Conservation (phyloP, 2,797 vertebrate genomes). For the Pangasius macronema region DNA sequence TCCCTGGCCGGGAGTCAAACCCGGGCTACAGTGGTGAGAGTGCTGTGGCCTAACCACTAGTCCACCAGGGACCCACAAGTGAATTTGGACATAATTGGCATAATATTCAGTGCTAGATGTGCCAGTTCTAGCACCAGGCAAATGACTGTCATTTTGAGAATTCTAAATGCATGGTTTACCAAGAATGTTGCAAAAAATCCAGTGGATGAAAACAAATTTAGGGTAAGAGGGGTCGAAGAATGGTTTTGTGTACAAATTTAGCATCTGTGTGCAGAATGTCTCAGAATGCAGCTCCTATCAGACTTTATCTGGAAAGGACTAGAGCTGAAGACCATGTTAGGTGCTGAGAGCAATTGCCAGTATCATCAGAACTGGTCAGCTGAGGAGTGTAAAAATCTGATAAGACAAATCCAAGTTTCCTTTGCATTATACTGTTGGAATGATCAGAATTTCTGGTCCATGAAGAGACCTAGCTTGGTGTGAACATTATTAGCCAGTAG, state of each 20-base stretch:
- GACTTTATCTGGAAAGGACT: background rate
- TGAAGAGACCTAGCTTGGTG: background rate
- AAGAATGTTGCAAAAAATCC: background rate
- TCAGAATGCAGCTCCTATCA: background rate
- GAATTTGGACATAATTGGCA: background rate
- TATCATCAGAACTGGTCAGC: background rate
- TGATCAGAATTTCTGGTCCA: background rate
- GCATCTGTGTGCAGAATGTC: background rate
- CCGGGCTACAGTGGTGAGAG: too few relatives aligned
- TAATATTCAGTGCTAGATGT: background rate
- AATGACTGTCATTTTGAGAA: background rate
- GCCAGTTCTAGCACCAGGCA: background rate
- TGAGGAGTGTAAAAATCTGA: background rate
- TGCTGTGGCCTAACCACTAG: too few relatives aligned
- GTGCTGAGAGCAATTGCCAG: background rate
- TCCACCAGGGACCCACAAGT: too few relatives aligned
- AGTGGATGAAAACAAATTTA: background rate
- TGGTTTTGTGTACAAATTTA: background rate
- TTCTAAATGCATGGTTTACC: background rate
- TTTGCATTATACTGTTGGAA: background rate
- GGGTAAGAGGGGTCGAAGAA: background rate
- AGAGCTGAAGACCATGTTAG: background rate
- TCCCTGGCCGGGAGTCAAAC: too few relatives aligned
- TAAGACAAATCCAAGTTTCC: background rate
- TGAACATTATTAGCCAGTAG: background rate